Conservation (phyloP, 2,113 vertebrate genomes). For the Mohoua ochrocephala region DNA sequence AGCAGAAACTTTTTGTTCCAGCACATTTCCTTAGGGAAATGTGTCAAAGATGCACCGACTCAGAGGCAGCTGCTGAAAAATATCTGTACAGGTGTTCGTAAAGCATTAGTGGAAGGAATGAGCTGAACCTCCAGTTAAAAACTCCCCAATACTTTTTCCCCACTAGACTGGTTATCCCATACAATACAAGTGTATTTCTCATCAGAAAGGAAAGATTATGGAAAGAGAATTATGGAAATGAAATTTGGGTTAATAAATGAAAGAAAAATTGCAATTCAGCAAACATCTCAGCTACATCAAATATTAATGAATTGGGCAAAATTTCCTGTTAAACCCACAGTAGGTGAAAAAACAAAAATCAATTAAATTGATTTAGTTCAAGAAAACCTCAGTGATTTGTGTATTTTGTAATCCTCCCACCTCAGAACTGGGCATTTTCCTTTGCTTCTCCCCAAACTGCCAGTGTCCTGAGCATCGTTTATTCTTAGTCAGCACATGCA, state of each 20-base stretch:
- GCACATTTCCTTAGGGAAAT: background rate
- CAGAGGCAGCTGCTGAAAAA: background rate
- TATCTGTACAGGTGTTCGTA: background rate
- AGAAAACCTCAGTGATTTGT: background rate
- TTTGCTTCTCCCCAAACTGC: background rate
- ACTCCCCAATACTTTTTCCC: background rate
- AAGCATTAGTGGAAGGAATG: background rate
- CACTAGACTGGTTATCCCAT: background rate
- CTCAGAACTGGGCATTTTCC: background rate
- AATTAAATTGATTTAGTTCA: background rate
- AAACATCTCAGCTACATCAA: background rate
- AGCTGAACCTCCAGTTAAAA: background rate
- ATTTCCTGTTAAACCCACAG: background rate
- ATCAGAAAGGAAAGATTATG: background rate
- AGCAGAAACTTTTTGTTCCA: background rate
- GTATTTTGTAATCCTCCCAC: background rate
- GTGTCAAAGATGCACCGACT: background rate
- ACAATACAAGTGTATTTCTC: background rate
- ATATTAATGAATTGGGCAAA: background rate
- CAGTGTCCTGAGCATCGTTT: background rate
- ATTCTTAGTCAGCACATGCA: background rate
- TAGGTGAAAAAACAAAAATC: background rate
- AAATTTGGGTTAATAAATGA: background rate
- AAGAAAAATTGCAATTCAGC: background rate
- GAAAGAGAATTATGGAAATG: background rate